Evolutionary conservation across 2,113 vertebrate genomes (phyloP).

Genomic region (Lasiurus borealis): DNA sequence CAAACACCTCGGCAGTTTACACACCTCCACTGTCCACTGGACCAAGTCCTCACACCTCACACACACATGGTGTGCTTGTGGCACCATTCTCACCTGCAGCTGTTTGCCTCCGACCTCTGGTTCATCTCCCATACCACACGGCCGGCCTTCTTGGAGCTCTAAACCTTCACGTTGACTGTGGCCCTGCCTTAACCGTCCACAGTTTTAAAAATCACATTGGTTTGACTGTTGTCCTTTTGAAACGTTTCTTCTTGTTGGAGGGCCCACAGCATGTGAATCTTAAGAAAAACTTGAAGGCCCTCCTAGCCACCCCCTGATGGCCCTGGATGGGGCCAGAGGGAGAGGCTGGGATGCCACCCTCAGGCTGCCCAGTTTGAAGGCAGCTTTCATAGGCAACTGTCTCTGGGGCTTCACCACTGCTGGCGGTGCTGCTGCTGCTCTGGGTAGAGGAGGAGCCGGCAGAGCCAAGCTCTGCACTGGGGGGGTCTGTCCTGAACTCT

Average conservation of each 20-base stretch:
- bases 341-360: too few relatives aligned
- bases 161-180: slow-evolving; percentile 90
- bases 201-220: background rate
- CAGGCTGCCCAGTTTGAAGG: slow-evolving; percentile 69
- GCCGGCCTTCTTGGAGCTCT: slow-evolving; percentile 89
- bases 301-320: slow-evolving; percentile 84
- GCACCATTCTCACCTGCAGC: slow-evolving; percentile 90
- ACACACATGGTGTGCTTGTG: slow-evolving; percentile 90
- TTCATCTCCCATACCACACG: slow-evolving; percentile 94
- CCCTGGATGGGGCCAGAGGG: slow-evolving; percentile 2
- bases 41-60: slow-evolving; percentile 89
- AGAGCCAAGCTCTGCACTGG: slow-evolving; percentile 87
- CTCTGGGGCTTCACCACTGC: slow-evolving; percentile 79
- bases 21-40: slow-evolving; percentile 94
- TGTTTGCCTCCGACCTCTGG: slow-evolving; percentile 93
- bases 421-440: slow-evolving; percentile 49
- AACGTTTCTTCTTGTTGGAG: slow-evolving; percentile 85
- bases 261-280: slow-evolving; percentile 90
- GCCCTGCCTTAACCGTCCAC: slow-evolving; percentile 70
- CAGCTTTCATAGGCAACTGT: slow-evolving; percentile 89
- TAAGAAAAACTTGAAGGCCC: slow-evolving; percentile 90
- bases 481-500: slow-evolving; percentile 87
- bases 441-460: slow-evolving; percentile 90
- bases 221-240: slow-evolving; percentile 88
- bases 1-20: slow-evolving; percentile 91